These are phyloP conservation scores for Bolborhynchus lineola DNA, from an alignment of 2,113 vertebrate genomes.

Conservation along the genomic window DNA sequence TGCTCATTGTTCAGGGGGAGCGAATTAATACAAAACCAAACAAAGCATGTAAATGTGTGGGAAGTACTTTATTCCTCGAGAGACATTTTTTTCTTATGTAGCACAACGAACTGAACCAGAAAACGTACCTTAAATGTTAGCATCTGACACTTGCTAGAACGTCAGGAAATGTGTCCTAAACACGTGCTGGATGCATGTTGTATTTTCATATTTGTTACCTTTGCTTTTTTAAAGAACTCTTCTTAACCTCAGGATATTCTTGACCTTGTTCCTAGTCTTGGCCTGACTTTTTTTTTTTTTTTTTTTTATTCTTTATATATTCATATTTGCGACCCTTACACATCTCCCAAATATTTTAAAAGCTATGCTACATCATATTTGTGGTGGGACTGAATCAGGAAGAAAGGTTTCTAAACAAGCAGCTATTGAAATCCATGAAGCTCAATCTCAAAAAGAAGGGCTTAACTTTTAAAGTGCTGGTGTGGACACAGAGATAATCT, in stretches of 20 bases:
- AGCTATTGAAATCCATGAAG: not conserved
- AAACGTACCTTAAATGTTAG: not conserved
- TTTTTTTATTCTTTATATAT: not conserved
- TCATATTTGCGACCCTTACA: not conserved
- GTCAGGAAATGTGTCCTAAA: not conserved
- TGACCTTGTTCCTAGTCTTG: not conserved
- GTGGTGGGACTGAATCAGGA: not conserved
- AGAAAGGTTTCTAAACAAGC: not conserved
- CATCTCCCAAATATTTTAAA: not conserved
- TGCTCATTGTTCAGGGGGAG: not conserved
- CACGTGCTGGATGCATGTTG: not conserved
- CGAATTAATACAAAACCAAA: not conserved
- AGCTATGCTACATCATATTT: not conserved
- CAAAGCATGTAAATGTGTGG: accelerated
- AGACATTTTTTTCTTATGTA: not conserved
- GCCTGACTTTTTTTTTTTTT: too few relatives aligned
- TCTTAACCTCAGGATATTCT: accelerated
- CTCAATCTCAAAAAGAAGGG: not conserved
- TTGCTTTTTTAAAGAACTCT: not conserved
- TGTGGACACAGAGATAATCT: not conserved
- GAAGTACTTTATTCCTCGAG: not conserved
- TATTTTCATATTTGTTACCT: not conserved
- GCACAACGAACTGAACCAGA: accelerated
- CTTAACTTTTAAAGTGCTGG: not conserved
- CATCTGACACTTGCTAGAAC: not conserved